Evolutionary conservation across 1,140 invertebrate genomes (phyloP), one percentile per base, ranked within the genome.

Genomic region (Cherax quadricarinatus): DNA sequence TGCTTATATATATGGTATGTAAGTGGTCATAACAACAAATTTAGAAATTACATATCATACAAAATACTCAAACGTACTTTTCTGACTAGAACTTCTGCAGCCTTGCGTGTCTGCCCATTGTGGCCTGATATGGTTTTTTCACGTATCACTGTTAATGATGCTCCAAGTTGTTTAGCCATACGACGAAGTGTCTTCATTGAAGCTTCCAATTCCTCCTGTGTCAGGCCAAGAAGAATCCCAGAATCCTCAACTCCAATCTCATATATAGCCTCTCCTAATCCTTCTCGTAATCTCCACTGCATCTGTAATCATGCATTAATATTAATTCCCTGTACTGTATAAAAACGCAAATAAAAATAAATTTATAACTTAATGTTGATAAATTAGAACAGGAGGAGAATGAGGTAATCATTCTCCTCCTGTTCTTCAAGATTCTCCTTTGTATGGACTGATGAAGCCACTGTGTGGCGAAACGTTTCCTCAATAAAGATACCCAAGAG

Each of bases 221-320:
- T 96, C 9, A 99, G 95, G 12, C 98, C 98, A 16, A 97, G 96
- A 93, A 99, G 95, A 51, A 97, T 96, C 1, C 99, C 99, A 95
- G 97, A 98, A 95, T 99, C 99, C 91, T 98, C 97, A 0, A 99
- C 98, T 0, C 98, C 98, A 83, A 99, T 98, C 95, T 99, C 98
- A 96, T 99, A 99, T 93, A 99, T 98, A 0, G 98, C 98, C 95
- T 98, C 98, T 9, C 99, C 99, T 87, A 98, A 97, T 18, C 98
- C 98, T 94, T 98, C 98, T 0, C 97, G 96, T 12, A 98, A 95
- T 18, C 98, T 96, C 98, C 98, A 98, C 96, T 98, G 98, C 96
- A 98, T 96, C 96, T 97, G 94, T 14, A 75, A 75, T 41, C 30
- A 2, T 12, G 9, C 9, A 60, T 9, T 41, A 41, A 41, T 41